Percentiles rank a stretch among this genome's conserved stretches.
phyloP scores from a whole-genome alignment of 2,797 vertebrate genomes.

The Galaxias olidus region DNA sequence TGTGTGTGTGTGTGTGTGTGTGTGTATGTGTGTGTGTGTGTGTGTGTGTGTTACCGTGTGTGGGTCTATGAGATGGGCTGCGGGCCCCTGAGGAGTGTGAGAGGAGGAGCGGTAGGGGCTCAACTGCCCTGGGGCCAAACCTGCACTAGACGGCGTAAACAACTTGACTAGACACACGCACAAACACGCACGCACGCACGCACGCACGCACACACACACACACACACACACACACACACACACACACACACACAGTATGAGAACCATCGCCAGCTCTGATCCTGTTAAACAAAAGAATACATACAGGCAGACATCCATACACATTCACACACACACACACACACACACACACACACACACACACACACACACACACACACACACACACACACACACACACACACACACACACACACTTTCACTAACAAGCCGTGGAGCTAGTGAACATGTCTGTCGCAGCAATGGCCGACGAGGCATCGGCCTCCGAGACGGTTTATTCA shows the following conservation, averaged over 20 bases:
- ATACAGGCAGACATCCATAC: too few species aligned
- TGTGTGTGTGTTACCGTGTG: neutral
- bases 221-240: neutral
- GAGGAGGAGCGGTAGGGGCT: constrained; percentile 17
- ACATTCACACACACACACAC: neutral
- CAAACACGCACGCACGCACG: too few species aligned
- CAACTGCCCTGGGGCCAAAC: constrained; percentile 30
- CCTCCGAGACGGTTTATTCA: constrained; percentile 49
- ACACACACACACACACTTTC: constrained; percentile 31
- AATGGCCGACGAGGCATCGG: constrained; percentile 30
- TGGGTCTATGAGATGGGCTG: constrained; percentile 7
- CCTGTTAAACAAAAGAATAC: too few species aligned
- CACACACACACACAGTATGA: neutral
- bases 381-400: constrained; percentile 23
- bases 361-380: constrained; percentile 15
- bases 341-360: constrained; percentile 15
- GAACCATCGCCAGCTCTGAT: neutral
- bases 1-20: neutral
- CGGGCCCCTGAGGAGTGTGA: constrained; percentile 15
- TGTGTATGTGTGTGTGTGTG: neutral
- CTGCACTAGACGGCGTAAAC: constrained; percentile 29
- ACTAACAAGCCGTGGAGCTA: constrained; percentile 28
- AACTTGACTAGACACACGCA: constrained; percentile 3
- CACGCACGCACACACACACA: constrained; percentile 1
- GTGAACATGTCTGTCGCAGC: constrained; percentile 22